Conservation (phyloP, 1,140 invertebrate species). For the Pemphigus obesinymphae region DNA sequence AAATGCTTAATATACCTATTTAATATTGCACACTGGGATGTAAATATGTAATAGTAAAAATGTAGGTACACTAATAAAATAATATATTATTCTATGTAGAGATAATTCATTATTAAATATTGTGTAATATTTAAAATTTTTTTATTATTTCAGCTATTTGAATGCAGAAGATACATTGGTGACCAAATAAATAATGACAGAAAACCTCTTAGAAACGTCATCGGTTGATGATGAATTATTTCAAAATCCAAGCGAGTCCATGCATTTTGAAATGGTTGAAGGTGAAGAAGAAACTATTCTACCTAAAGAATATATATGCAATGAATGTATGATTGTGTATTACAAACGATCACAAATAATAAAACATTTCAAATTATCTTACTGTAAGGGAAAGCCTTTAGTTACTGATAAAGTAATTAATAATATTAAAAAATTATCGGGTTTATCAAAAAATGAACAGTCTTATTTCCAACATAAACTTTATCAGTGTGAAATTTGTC, state of each 20-base stretch:
- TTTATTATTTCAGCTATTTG: not conserved
- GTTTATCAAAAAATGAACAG: not conserved
- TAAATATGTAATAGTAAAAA: too few species aligned
- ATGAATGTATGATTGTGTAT: not conserved
- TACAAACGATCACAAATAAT: slow-evolving; percentile 6
- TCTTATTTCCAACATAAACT: not conserved
- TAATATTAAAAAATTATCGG: not conserved
- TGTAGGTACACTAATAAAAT: too few species aligned
- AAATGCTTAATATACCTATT: too few species aligned
- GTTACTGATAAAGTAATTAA: not conserved
- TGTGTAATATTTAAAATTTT: too few species aligned
- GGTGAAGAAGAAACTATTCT: not conserved
- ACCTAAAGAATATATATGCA: slow-evolving; percentile 4
- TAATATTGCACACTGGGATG: too few species aligned
- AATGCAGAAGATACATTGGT: not conserved
- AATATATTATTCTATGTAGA: too few species aligned
- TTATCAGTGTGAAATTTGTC: slow-evolving; percentile 37
- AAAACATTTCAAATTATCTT: not conserved
- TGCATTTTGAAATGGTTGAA: not conserved
- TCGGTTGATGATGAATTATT: not conserved
- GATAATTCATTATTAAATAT: too few species aligned
- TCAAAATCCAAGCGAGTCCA: not conserved
- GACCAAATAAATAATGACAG: not conserved
- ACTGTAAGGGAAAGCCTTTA: not conserved
- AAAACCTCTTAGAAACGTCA: too few species aligned